Conservation (phyloP, 2,113 vertebrate genomes). For the Heliornis fulica region DNA sequence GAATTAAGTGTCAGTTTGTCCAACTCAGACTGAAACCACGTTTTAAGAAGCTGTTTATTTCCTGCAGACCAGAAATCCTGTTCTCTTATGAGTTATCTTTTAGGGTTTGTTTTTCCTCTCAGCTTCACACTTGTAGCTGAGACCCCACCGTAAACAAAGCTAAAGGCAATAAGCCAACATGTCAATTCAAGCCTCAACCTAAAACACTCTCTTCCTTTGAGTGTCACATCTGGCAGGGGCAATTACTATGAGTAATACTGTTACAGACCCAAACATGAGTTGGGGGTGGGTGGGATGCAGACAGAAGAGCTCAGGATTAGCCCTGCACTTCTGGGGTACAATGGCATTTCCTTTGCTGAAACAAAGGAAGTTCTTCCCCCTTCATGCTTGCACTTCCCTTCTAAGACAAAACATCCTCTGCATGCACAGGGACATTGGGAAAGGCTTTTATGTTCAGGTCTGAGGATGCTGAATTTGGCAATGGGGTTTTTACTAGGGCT, state of each 20-base stretch:
- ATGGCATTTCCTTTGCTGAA: constrained; percentile 49
- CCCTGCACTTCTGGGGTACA: neutral
- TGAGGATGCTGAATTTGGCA: neutral
- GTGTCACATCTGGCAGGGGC: neutral
- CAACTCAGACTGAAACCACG: neutral
- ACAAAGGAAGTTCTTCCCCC: constrained; percentile 42
- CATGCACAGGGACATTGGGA: neutral
- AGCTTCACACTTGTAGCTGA: constrained; percentile 42
- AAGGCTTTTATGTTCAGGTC: neutral
- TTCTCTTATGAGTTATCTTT: neutral
- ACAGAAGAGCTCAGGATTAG: neutral
- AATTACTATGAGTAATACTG: neutral
- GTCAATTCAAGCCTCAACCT: neutral
- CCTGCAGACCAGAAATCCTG: constrained; percentile 5
- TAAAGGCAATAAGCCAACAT: neutral
- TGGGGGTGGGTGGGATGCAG: neutral
- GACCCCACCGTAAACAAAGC: neutral
- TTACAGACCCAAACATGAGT: neutral
- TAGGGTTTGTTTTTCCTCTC: neutral
- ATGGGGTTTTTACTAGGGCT: neutral
- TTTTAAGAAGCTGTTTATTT: constrained; percentile 9
- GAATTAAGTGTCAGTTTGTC: neutral
- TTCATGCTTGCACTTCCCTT: constrained; percentile 43
- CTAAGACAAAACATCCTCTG: constrained; percentile 39
- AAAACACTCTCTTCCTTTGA: neutral